Evolutionary conservation across 2,888 invertebrate species (phyloP).

Genomic region (Cataglyphis altisquamis): DNA sequence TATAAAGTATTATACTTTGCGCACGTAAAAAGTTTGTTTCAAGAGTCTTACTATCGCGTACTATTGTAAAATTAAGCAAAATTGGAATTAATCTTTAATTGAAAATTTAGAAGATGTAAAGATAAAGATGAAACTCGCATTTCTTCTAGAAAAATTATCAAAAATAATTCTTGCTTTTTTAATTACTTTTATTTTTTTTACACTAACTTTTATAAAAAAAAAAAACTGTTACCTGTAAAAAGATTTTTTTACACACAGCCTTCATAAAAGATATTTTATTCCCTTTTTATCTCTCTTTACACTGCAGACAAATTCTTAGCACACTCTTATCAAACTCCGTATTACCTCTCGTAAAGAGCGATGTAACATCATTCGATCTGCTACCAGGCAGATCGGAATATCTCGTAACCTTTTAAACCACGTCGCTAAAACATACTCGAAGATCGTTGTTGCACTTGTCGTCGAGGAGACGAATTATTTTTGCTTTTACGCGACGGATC

Average conservation of each 20-base stretch:
- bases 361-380: conserved; percentile 33
- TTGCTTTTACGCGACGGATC: conserved; percentile 46
- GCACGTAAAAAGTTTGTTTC: not conserved
- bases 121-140: not conserved
- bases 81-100: not conserved
- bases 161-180: not conserved
- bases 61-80: conserved; percentile 5
- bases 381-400: conserved; percentile 21
- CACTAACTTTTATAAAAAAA: not conserved
- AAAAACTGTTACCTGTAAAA: not conserved
- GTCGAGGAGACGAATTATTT: conserved; percentile 45
- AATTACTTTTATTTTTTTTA: not conserved
- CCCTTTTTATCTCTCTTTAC: not conserved
- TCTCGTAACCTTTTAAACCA: conserved; percentile 43
- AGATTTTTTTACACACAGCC: not conserved
- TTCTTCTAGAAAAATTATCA: not conserved
- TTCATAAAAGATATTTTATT: conserved; percentile 35
- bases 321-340: not conserved
- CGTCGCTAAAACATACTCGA: conserved; percentile 36
- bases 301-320: not conserved
- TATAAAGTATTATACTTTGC: conserved; percentile 1
- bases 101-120: not conserved
- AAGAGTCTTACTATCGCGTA: not conserved
- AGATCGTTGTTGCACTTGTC: conserved; percentile 16
- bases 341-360: conserved; percentile 17